phyloP scores from a whole-genome alignment of 2,888 invertebrate genomes.

The Vesta saturnalis region DNA sequence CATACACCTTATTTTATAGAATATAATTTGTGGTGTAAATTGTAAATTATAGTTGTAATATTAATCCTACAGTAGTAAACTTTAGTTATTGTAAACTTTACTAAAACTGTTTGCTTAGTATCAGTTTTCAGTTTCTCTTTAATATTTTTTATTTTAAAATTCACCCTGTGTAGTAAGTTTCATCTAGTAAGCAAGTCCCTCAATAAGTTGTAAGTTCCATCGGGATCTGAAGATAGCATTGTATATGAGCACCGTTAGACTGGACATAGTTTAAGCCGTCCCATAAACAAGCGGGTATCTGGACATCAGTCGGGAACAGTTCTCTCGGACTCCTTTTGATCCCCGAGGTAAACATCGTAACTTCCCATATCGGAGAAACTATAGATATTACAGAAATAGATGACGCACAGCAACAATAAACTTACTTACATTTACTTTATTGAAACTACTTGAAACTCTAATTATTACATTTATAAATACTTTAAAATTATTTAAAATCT shows the following conservation, averaged over 20 bases:
- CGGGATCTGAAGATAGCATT: conserved; percentile 63
- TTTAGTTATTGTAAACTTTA: too few relatives aligned
- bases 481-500: too few relatives aligned
- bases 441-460: conserved; percentile 14
- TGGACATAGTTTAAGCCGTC: conserved; percentile 64
- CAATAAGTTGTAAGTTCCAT: conserved; percentile 55
- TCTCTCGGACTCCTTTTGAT: conserved; percentile 51
- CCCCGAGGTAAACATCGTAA: conserved; percentile 63
- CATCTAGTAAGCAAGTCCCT: conserved; percentile 46
- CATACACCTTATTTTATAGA: too few relatives aligned
- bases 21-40: too few relatives aligned
- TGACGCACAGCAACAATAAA: conserved; percentile 40
- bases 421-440: conserved; percentile 31
- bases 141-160: conserved; percentile 3
- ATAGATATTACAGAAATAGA: conserved; percentile 48
- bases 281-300: conserved; percentile 63
- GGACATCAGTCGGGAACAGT: conserved; percentile 63
- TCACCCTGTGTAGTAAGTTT: conserved; percentile 42
- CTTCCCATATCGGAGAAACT: conserved; percentile 57
- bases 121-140: too few relatives aligned
- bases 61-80: too few relatives aligned
- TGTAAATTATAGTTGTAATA: too few relatives aligned
- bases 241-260: conserved; percentile 63
- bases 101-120: too few relatives aligned
- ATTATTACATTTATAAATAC: too few relatives aligned